Evolutionary conservation across 2,888 invertebrate species (phyloP), one percentile per base, ranked within the genome.

Genomic region (Leptopilina syphax): DNA sequence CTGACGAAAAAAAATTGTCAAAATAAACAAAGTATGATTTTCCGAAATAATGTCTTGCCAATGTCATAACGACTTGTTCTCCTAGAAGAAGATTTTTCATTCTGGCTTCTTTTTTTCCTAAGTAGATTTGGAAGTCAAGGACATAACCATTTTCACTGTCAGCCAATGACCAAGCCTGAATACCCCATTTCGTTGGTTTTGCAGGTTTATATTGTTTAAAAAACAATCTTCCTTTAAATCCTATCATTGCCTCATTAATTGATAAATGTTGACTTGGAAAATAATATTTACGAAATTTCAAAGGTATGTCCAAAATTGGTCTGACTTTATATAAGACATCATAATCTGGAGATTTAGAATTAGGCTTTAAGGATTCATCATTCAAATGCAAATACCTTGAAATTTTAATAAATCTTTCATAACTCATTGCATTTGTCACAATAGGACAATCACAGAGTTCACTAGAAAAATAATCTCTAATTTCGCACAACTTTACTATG

Each of bases 191-290:
- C 1, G 80, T 80, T 1, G 83, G 79, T 76, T 82, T 82, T 44
- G 67, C 54, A 24, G 78, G 81, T 68, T 80, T 76, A 50, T 83
- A 83, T 66, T 83, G 81, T 44, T 82, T 83, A 18, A 82, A 79
- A 12, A 0, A 13, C 50, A 80, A 44, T 8, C 81, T 18, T 7
- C 81, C 83, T 34, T 80, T 77, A 47, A 76, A 81, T 27, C 47
- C 77, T 18, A 79, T 76, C 77, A 81, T 81, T 4, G 79, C 79
- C 63, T 79, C 81, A 54, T 79, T 77, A 12, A 63, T 27, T 27
- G 27, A 65, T 8, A 65, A 24, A 65, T 27, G 24, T 8, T 34
- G 24, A 9, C 27, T 34, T 27, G 34, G 65, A 24, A 10, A 10
- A 24, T 10, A 65, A 27, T 65, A 10, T 10, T 65, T 10, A 27